Evolutionary conservation across 2,113 vertebrate genomes (phyloP).

Genomic region (Daubentonia madagascariensis): DNA sequence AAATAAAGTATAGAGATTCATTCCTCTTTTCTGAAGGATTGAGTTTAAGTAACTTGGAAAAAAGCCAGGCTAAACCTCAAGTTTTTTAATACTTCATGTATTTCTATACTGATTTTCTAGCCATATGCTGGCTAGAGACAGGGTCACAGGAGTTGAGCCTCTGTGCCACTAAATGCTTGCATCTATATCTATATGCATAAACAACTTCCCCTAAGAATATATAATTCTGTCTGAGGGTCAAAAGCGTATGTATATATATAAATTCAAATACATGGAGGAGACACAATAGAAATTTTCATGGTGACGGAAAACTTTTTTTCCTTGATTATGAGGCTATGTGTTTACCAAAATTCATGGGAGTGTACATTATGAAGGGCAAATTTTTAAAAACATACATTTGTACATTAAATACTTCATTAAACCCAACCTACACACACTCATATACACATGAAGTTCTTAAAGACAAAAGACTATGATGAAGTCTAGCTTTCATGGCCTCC

Average conservation of each 20-base stretch:
- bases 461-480: not conserved
- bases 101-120: not conserved
- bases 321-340: not conserved
- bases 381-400: slow-evolving; percentile 18
- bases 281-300: not conserved
- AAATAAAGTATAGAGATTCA: not conserved
- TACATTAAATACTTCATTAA: not conserved
- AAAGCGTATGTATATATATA: not conserved
- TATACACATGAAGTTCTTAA: not conserved
- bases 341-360: not conserved
- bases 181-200: not conserved
- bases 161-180: not conserved
- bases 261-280: not conserved
- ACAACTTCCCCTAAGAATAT: not conserved
- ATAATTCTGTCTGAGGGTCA: not conserved
- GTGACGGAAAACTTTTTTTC: not conserved
- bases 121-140: not conserved
- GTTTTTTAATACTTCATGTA: not conserved
- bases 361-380: not conserved
- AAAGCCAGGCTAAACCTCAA: not conserved
- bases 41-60: not conserved
- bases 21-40: not conserved
- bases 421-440: not conserved
- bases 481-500: not conserved
- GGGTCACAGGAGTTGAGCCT: not conserved